Base-by-base conservation (phyloP, 1,140 invertebrate genomes). In the Chironomus tepperi region DNA sequence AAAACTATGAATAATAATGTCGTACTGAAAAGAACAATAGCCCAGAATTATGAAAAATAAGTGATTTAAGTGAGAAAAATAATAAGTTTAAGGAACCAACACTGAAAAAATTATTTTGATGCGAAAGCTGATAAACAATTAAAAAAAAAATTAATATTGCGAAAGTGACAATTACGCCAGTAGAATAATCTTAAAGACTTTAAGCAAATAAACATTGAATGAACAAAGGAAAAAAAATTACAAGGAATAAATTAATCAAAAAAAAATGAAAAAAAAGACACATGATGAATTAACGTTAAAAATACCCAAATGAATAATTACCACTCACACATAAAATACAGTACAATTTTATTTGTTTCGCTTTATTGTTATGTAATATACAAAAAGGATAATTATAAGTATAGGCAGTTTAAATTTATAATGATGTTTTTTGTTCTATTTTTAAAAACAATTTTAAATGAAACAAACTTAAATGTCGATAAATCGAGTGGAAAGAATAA, bases 301-400 rank as follows among this genome's bases (percentile, higher is more conserved):
- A 12, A 57, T 57, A 57, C 12, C 47, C 15, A 57, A 70, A 70
- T 70, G 65, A 21, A 57, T n/a, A 57, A 70, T 70, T 21, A 21
- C 65, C 65, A 70, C 65, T 70, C 65, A 70, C 65, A 70, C 65
- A 70, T 18, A 70, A 70, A 70, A 70, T 70, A 70, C 65, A 18
- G 18, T 21, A 70, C 19, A 70, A 70, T 70, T 70, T 70, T 70
- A 70, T 70, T 70, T 70, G 65, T 70, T 70, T 70, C 65, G 65
- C 65, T 70, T 70, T 70, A 21, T 70, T 70, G 65, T 70, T 70
- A 70, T 70, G 65, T 70, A 70, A 19, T 57, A 57, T 57, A 57
- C 47, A 57, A 57, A 47, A 34, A 34, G 8, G 8, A 12, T n/a
- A 57, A 5, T 15, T 21, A 70, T 21, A 18, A 18, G 6, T 70